These are phyloP conservation scores for Lepidostoma basale DNA, from an alignment of 1,140 invertebrate genomes.

Conservation along the genomic window DNA sequence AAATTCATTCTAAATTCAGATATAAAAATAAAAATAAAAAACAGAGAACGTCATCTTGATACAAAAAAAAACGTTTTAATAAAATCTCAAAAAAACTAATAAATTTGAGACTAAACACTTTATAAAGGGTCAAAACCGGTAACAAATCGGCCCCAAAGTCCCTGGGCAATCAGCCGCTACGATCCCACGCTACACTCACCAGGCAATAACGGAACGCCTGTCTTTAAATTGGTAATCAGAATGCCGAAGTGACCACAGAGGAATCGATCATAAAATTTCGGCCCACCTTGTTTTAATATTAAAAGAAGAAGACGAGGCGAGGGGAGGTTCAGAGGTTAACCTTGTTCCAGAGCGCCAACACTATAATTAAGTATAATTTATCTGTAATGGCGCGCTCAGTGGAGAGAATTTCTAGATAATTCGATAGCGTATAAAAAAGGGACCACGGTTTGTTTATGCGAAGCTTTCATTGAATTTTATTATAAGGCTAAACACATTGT, in stretches of 20 bases:
- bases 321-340: conserved; percentile 45
- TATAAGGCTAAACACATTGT: conserved; percentile 25
- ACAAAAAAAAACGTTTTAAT: conserved; percentile 33
- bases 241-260: not conserved
- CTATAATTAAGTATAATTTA: conserved; percentile 47
- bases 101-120: conserved; percentile 40
- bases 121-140: conserved; percentile 42
- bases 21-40: not conserved
- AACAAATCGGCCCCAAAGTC: conserved; percentile 34
- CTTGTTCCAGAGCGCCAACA: conserved; percentile 43
- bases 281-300: conserved; percentile 39
- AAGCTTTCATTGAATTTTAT: conserved; percentile 31
- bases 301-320: conserved; percentile 22
- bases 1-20: not conserved
- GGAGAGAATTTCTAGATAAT: conserved; percentile 24
- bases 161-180: conserved; percentile 15
- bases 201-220: conserved; percentile 29
- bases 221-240: conserved; percentile 14
- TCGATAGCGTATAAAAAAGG: conserved; percentile 13
- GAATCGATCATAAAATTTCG: conserved; percentile 32
- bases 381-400: conserved; percentile 38
- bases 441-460: conserved; percentile 32
- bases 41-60: not conserved
- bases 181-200: not conserved
- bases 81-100: conserved; percentile 37